Evolutionary conservation across 2,797 vertebrate genomes (phyloP), one percentile per base, ranked within the genome.

Genomic region (Poeciliopsis paucimaculata): DNA sequence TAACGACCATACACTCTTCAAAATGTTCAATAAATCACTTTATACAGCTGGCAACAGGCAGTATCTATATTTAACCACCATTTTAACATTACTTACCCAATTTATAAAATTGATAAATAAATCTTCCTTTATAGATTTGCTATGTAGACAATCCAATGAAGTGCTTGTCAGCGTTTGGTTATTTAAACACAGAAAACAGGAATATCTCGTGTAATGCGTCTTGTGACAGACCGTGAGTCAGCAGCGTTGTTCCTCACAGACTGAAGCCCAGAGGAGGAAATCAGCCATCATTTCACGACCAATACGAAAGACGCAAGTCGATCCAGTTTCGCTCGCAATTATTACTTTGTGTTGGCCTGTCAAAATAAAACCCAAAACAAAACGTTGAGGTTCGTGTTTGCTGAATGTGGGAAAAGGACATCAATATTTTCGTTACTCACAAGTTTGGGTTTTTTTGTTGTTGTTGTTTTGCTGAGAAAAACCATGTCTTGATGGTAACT

Each of bases 1-100:
- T 87, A 86, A 91, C 85, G 83, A 82, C 60, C 68, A 71, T 55
- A 89, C 77, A 88, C 79, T 85, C 79, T 84, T 68, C 1, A 28
- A 70, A 77, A 80, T 77, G 77, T 9, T 9, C 75, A 73, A 76
- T 0, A 26, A 87, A 64, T 45, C 36, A 12, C 66, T 76, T 43
- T n/a, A 46, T 5, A 47, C 3, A 60, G 5, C 3, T 76, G 3
- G 76, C 53, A 73, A 11, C 1, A 15, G 23, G 7, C 28, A 36
- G n/a, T 34, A 73, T 28, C 7, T 36, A 11, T 28, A 28, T 28
- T 28, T 70, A 41, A 36, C 34, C 31, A 39, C 6, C 20, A 18
- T 39, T 26, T 68, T 13, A 26, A 43, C 15, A 70, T 43, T 6
- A n/a, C 1, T 6, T 1, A 23, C 20, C 9, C 20, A 23, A 12